Evolutionary conservation across 2,113 vertebrate genomes (phyloP).

Genomic region (Chloropsis hardwickii): DNA sequence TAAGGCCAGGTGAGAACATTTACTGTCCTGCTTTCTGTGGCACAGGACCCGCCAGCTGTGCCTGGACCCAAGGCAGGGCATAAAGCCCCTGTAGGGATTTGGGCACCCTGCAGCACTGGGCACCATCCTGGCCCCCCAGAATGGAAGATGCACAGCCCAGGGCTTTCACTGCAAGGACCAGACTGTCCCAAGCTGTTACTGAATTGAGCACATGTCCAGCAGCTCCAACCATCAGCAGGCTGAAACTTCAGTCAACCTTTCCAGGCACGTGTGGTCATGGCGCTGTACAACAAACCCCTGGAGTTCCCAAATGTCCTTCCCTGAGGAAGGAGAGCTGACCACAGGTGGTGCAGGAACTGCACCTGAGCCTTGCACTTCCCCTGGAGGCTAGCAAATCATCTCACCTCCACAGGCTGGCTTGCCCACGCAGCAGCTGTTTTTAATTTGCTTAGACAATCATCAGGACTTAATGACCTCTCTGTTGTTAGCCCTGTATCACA

Average conservation of each 20-base stretch:
- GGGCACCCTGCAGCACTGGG: not conserved
- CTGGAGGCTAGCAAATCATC: not conserved
- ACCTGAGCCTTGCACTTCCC: not conserved
- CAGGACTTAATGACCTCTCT: not conserved
- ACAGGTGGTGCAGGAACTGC: not conserved
- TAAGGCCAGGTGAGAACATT: not conserved
- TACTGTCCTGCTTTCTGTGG: not conserved
- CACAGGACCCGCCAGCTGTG: not conserved
- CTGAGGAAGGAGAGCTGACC: not conserved
- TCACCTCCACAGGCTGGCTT: not conserved
- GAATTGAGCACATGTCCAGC: not conserved
- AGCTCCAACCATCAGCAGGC: not conserved
- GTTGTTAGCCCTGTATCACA: not conserved
- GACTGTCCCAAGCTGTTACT: fast-evolving
- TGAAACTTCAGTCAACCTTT: not conserved
- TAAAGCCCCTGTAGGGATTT: not conserved
- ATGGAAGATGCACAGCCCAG: not conserved
- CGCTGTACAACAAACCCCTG: not conserved
- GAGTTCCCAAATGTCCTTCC: not conserved
- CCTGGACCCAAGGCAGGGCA: not conserved
- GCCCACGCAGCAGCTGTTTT: not conserved
- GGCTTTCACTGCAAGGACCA: not conserved
- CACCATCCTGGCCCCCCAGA: not conserved
- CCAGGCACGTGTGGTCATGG: fast-evolving
- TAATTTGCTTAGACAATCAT: not conserved